Conservation (phyloP, 2,797 vertebrate species). For the Lepilemur ruficaudatus region DNA sequence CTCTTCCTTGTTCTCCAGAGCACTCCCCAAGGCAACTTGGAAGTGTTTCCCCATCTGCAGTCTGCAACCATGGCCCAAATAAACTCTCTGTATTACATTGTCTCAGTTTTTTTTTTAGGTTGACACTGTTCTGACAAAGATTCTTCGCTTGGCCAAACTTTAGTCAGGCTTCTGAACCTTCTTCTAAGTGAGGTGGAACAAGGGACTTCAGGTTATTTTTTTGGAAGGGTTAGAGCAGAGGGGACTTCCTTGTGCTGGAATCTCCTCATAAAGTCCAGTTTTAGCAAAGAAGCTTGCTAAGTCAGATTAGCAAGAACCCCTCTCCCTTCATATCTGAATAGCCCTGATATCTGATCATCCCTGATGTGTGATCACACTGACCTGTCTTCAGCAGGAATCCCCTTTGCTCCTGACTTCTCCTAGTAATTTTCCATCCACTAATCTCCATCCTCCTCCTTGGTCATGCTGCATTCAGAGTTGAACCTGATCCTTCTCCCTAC, state of each 20-base stretch:
- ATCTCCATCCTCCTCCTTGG: not conserved
- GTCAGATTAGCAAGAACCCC: not conserved
- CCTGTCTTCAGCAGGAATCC: not conserved
- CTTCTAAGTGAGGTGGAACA: too few species aligned
- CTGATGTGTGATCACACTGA: not conserved
- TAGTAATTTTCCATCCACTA: not conserved
- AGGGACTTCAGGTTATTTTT: too few species aligned
- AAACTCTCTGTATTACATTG: not conserved
- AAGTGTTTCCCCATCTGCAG: not conserved
- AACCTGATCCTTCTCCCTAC: not conserved
- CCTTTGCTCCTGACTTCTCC: not conserved
- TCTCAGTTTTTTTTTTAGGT: not conserved
- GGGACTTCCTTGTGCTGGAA: too few species aligned
- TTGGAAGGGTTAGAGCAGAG: too few species aligned
- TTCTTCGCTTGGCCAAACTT: not conserved
- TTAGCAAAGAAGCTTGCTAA: not conserved
- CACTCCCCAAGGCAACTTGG: not conserved
- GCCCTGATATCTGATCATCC: not conserved
- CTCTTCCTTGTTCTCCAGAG: not conserved
- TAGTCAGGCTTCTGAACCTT: not conserved
- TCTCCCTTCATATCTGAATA: not conserved
- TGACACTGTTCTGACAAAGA: not conserved
- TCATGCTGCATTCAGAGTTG: not conserved
- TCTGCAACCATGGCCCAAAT: not conserved
- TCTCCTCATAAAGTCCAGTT: not conserved